Percentiles rank a stretch among this genome's conserved stretches.
Conservation (phyloP, 1,140 invertebrate genomes). For the Drosophila arizonae region DNA sequence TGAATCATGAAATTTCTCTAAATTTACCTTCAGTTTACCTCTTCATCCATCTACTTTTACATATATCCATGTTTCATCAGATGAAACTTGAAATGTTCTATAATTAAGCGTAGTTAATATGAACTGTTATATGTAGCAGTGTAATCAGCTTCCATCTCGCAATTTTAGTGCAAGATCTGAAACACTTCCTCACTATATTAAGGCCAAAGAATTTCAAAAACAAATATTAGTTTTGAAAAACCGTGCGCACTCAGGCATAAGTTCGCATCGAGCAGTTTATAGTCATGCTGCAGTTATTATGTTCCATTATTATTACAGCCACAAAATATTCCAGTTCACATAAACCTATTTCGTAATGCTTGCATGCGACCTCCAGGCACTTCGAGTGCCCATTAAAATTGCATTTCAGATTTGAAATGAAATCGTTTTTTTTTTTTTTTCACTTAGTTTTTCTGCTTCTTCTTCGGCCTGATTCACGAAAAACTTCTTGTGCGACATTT, state of each 20-base stretch:
- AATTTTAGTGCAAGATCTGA: too few relatives aligned
- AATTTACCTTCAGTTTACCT: too few relatives aligned
- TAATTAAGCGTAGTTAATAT: too few relatives aligned
- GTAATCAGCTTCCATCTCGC: too few relatives aligned
- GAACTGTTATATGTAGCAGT: too few relatives aligned
- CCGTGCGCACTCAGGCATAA: background rate
- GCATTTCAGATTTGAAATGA: background rate
- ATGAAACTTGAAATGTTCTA: too few relatives aligned
- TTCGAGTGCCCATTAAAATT: slow-evolving; percentile 26
- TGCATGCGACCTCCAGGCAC: slow-evolving; percentile 24
- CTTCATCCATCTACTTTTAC: too few relatives aligned
- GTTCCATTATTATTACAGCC: background rate
- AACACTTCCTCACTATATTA: too few relatives aligned
- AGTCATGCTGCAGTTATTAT: background rate
- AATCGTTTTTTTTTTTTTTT: background rate
- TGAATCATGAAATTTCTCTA: too few relatives aligned
- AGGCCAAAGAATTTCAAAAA: background rate
- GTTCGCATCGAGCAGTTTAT: background rate
- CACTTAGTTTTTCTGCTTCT: background rate
- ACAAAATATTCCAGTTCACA: background rate
- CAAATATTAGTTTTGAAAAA: background rate
- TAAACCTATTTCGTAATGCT: slow-evolving; percentile 23
- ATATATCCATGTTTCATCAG: too few relatives aligned
- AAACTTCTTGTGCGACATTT: slow-evolving; percentile 26
- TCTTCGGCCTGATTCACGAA: background rate